phyloP scores from a whole-genome alignment of 2,888 invertebrate genomes.

The Axea sp. region DNA sequence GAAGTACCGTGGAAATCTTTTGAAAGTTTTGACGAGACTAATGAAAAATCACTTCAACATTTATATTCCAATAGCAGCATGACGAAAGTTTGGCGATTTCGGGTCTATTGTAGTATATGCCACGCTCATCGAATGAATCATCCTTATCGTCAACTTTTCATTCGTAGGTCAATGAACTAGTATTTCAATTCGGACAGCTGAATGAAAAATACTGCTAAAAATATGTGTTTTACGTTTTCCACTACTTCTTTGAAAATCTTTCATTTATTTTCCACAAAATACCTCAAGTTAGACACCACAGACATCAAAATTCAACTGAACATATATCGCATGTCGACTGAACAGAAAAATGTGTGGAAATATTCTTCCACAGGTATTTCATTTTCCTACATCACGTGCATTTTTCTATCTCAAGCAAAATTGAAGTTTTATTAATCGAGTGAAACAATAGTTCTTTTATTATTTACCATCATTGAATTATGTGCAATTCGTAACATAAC shows the following conservation, averaged over 20 bases:
- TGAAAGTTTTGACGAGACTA: conserved; percentile 27
- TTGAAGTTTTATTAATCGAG: no score
- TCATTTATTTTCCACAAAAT: conserved; percentile 5
- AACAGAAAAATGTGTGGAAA: conserved; percentile 3
- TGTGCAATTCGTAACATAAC: no score
- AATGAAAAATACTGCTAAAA: conserved; percentile 19
- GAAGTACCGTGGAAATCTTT: no score
- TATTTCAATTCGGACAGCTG: not conserved
- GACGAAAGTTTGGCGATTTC: conserved; percentile 47
- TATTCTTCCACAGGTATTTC: not conserved
- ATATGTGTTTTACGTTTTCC: conserved; percentile 4
- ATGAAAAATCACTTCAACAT: conserved; percentile 52
- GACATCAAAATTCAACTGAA: conserved; percentile 13
- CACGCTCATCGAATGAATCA: conserved; percentile 42
- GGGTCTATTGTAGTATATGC: conserved; percentile 35
- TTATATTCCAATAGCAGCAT: conserved; percentile 37
- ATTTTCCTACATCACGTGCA: not conserved
- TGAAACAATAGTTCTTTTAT: no score
- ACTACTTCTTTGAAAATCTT: conserved; percentile 8
- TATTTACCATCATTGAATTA: no score
- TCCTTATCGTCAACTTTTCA: conserved; percentile 51
- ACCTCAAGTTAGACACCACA: not conserved
- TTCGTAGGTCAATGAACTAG: conserved; percentile 28
- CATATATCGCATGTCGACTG: not conserved
- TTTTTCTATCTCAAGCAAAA: no score